Conservation (phyloP, 2,797 vertebrate species). For the Buphagus erythrorhynchus region DNA sequence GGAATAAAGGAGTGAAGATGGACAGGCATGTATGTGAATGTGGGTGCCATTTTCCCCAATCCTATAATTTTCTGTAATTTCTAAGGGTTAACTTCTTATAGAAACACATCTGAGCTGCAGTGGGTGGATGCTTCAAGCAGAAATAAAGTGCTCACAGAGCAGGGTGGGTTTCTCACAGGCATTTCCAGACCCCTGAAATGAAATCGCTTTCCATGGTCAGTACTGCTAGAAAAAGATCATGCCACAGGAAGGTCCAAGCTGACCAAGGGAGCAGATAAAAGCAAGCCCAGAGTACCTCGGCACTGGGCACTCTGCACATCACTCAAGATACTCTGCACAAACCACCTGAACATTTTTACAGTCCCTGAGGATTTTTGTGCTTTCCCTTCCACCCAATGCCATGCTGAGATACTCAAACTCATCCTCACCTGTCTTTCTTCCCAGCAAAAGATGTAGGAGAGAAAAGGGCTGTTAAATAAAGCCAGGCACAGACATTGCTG, state of each 20-base stretch:
- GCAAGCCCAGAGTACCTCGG: accelerated
- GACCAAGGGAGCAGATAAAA: background rate
- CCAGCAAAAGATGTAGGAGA: background rate
- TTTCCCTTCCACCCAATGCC: background rate
- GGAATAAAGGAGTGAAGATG: background rate
- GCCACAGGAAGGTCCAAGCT: background rate
- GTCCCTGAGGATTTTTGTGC: background rate
- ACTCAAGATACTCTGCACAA: background rate
- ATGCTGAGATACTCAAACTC: background rate
- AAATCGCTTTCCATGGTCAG: background rate
- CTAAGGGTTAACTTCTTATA: background rate
- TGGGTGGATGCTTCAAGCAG: background rate
- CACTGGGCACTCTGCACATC: background rate
- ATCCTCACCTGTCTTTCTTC: background rate
- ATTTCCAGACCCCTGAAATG: background rate
- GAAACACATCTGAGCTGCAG: background rate
- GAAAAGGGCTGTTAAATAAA: background rate
- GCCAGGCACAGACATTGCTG: background rate
- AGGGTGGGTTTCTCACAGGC: background rate
- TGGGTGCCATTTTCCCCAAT: background rate
- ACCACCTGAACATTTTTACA: background rate
- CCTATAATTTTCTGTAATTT: background rate
- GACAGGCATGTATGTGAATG: background rate
- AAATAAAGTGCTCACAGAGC: background rate
- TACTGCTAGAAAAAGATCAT: background rate